phyloP scores from a whole-genome alignment of 2,113 vertebrate genomes.

The Antennarius striatus region DNA sequence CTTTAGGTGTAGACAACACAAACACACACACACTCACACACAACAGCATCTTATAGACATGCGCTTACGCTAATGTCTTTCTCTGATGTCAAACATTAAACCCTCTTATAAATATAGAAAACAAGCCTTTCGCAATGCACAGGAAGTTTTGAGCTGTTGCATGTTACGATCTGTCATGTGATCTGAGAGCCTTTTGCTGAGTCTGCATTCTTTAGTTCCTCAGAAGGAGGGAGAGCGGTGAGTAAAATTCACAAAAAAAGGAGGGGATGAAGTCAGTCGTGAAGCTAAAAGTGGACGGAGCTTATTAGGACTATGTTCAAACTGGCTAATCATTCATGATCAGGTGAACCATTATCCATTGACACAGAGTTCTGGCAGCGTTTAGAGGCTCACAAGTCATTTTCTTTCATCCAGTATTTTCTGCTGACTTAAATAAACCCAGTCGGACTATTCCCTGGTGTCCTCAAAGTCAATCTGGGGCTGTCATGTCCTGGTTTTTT shows the following conservation, averaged over 20 bases:
- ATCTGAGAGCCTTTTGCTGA: constrained; percentile 59
- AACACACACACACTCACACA: neutral
- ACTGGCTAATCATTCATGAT: neutral
- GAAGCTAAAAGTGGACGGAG: neutral
- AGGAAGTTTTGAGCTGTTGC: constrained; percentile 53
- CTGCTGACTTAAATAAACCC: constrained; percentile 69
- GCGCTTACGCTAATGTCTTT: neutral
- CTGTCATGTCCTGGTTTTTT: constrained; percentile 37
- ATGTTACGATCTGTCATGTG: constrained; percentile 62
- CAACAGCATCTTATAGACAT: too few species aligned
- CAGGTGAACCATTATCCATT: constrained; percentile 4
- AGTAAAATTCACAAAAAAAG: constrained; percentile 14
- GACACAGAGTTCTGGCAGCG: neutral
- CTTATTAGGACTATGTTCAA: neutral
- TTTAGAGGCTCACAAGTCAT: neutral
- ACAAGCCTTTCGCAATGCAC: constrained; percentile 27
- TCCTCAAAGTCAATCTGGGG: constrained; percentile 48
- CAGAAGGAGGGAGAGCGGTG: constrained; percentile 44
- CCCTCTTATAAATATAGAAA: neutral
- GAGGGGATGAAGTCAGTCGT: neutral
- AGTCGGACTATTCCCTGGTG: constrained; percentile 36
- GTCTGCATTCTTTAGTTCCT: constrained; percentile 42
- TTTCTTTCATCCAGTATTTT: constrained; percentile 25
- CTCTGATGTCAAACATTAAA: neutral
- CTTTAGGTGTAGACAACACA: too few species aligned